Evolutionary conservation across 2,797 vertebrate species (phyloP), one percentile per base, ranked within the genome.

Genomic region (Poecilia velifera): DNA sequence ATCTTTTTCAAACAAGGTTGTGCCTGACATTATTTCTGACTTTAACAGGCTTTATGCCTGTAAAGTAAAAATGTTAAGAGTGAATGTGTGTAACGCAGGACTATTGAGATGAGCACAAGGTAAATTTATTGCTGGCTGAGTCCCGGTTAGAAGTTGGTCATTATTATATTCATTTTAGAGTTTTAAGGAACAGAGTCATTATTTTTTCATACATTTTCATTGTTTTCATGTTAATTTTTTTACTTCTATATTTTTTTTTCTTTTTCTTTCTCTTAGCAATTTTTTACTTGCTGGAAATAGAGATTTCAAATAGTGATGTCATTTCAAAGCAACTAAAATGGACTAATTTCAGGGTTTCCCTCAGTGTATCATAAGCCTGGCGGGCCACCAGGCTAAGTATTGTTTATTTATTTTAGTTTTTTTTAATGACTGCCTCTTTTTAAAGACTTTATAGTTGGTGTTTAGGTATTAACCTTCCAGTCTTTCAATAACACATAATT

Each of bases 211-310:
- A 9, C 1, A 0, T 53, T 53, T 22, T 53, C 22, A 22, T 25
- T 22, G 22, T 57, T 57, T 57, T 57, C 6, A 49, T 8, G n/a
- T 46, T 14, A 41, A 10, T 46, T 9, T 46, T 46, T 10, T 46
- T 9, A 25, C 3, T 1, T 1, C 0, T 25, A 9, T 22, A 8
- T 25, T 25, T 3, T 0, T 0, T 53, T 53, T 25, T 10, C 51
- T 55, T 55, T 25, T 12, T 53, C 3, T 53, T 25, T n/a, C 22
- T 2, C 22, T n/a, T 25, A n/a, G 22, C 0, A 25, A 25, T 53
- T 22, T 25, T 55, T n/a, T 55, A 53, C 25, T 25, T n/a, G 3
- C 25, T 55, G 7, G 22, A 55, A 55, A 55, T 55, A 22, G 6
- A 20, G 49, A 51, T 51, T 7, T 22, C 49, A 51, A 51, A 4